These are phyloP conservation scores for Eumacrocentrus americanus DNA, from an alignment of 2,888 invertebrate genomes.

Conservation along the genomic window DNA sequence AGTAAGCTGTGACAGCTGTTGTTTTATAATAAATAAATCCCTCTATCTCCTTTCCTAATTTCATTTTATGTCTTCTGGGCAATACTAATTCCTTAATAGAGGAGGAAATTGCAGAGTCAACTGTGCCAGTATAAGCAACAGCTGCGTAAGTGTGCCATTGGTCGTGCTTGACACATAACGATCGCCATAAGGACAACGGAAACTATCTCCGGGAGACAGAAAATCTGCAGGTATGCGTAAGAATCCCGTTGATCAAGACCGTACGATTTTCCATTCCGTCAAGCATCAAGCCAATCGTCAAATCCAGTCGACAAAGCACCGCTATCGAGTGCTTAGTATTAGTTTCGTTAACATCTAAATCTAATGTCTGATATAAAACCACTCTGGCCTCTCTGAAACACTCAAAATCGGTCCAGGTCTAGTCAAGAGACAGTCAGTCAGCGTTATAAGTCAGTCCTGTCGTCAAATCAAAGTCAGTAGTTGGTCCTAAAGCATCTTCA, in stretches of 20 bases:
- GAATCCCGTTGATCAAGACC: not conserved
- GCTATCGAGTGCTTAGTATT: not conserved
- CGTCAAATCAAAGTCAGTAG: not conserved
- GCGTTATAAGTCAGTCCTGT: not conserved
- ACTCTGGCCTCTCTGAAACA: no score
- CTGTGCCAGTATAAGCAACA: constrained; percentile 29
- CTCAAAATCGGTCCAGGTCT: no score
- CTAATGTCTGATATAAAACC: no score
- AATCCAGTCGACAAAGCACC: not conserved
- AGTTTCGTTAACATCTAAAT: no score
- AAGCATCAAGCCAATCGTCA: constrained; percentile 15
- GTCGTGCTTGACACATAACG: constrained; percentile 33
- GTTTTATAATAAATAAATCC: no score
- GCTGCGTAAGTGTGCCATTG: constrained; percentile 37
- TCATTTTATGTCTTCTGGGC: no score
- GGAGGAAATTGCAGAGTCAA: not conserved
- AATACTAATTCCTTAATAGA: not conserved
- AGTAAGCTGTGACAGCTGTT: not conserved
- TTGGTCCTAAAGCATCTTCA: constrained; percentile 35
- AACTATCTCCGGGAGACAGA: constrained; percentile 31
- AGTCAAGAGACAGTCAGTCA: no score
- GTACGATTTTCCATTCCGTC: not conserved
- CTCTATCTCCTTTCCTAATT: no score
- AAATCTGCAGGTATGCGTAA: not conserved
- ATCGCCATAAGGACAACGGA: constrained; percentile 37